Percentiles rank a stretch among this genome's conserved stretches.
Evolutionary conservation across 2,797 vertebrate species (phyloP).

Genomic region (Tolypeutes matacus): DNA sequence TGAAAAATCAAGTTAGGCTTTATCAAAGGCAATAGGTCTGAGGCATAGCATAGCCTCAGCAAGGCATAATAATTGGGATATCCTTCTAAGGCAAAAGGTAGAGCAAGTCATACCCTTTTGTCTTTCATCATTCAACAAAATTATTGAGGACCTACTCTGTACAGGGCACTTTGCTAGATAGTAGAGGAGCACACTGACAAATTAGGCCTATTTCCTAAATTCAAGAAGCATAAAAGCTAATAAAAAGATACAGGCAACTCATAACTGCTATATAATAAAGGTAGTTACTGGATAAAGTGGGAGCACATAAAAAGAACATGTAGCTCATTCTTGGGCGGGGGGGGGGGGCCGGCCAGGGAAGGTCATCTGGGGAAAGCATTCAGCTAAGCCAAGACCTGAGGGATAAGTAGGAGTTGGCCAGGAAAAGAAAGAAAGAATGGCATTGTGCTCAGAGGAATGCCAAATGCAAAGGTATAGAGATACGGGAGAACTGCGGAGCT

Average conservation of each 20-base stretch:
- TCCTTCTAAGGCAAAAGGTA: background rate
- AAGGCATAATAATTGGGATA: background rate
- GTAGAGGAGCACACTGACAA: background rate
- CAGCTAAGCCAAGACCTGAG: background rate
- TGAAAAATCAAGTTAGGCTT: conserved; percentile 22
- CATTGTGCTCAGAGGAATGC: background rate
- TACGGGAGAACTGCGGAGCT: background rate
- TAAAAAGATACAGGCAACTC: background rate
- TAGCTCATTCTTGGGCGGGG: background rate
- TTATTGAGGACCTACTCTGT: background rate
- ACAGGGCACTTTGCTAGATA: background rate
- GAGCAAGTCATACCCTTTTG: background rate
- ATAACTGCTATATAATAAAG: background rate
- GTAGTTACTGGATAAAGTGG: background rate
- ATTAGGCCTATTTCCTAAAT: background rate
- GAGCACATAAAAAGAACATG: background rate
- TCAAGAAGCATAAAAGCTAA: background rate
- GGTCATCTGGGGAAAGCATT: background rate
- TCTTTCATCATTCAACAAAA: background rate
- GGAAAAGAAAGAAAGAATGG: background rate
- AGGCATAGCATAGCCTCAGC: background rate
- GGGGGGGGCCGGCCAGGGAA: background rate
- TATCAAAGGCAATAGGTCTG: background rate
- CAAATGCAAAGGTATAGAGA: background rate
- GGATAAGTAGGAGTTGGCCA: background rate